Evolutionary conservation across 2,113 vertebrate genomes (phyloP), one percentile per base, ranked within the genome.

Genomic region (Hippopotamus amphibius): DNA sequence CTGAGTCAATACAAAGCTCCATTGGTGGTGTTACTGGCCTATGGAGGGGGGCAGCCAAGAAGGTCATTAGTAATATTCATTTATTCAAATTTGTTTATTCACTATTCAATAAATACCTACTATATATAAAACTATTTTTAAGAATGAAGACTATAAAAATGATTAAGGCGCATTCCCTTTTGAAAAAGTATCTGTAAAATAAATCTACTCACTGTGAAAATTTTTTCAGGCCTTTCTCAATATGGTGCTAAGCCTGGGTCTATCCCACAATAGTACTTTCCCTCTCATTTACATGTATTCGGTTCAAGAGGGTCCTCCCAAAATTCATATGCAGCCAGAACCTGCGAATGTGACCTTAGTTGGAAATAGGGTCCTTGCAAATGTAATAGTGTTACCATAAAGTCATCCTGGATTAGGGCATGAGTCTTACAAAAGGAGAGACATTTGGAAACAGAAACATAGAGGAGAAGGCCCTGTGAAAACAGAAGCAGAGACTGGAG

Each of bases 211-310:
- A 61, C 19, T 72, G 14, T 63, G 7, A 85, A 71, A 77, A 63
- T n/a, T 48, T 19, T 1, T 6, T 21, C 30, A 84, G 41, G 12
- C 2, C 15, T 79, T 88, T 28, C 22, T 81, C 63, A 66, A 13
- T 0, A 7, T 63, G 9, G 4, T 76, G 17, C 6, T 88, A 4
- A 41, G 28, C 8, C 30, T 63, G 0, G 24, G 6, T 15, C 5
- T 33, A 4, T 55, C 3, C 19, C 12, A 43, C 6, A 77, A n/a
- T 6, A 69, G 19, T 26, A 46, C 5, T 65, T 50, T 71, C 9
- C 57, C 69, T 72, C 41, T 74, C 33, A 19, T 16, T 16, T 82
- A 2, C 17, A 22, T 68, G 4, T 55, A 30, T 10, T 43, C 26
- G 3, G 11, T 79, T 83, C 21, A 61, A 28, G 46, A 63, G 21